Evolutionary conservation across 2,113 vertebrate genomes (phyloP), one percentile per base, ranked within the genome.

Genomic region (Sinocyclocheilus anophthalmus): DNA sequence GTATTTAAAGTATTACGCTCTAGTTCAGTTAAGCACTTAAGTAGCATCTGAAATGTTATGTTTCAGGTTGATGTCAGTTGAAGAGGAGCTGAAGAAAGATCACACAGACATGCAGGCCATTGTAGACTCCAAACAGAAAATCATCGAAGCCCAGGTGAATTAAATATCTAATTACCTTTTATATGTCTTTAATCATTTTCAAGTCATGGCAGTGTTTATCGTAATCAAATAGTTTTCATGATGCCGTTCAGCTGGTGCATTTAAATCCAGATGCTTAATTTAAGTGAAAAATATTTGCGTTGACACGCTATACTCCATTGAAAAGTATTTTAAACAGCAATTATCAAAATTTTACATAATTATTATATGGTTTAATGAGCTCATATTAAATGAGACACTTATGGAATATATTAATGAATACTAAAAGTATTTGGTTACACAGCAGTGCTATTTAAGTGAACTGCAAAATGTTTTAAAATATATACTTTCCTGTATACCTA

Each of bases 51-150:
- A 12, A 59, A n/a, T 57, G 72, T 45, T 81, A 53, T 82, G 37
- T 59, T 14, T 61, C 92, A 99, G 98, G 92, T 92, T 99, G 90
- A 99, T 99, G 97, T 97, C 97, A 0, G 98, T 99, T 10, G 98
- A 99, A 91, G 98, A 99, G 83, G 98, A 99, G 89, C 87, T 99
- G 80, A 99, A 99, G 95, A 99, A 99, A 90, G 98, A 99, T 85
- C 98, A 99, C 0, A 96, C 97, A 7, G 98, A 99, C 92, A 99
- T 99, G 98, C 98, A 99, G 87, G 97, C 97, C 0, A 97, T 98
- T 0, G 97, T 99, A 0, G 97, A 99, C 90, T 99, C 97, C 87
- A 99, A 99, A 80, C 98, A 99, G 94, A 99, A 99, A 95, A 99
- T 99, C 90, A 99, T 99, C 0, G 98, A 99, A 90, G 97, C 98